A percentile compares a stretch with the other conserved stretches of the same genome.
These are phyloP conservation scores for Epinotia ramella DNA, from an alignment of 2,888 invertebrate species.

Conservation along the genomic window DNA sequence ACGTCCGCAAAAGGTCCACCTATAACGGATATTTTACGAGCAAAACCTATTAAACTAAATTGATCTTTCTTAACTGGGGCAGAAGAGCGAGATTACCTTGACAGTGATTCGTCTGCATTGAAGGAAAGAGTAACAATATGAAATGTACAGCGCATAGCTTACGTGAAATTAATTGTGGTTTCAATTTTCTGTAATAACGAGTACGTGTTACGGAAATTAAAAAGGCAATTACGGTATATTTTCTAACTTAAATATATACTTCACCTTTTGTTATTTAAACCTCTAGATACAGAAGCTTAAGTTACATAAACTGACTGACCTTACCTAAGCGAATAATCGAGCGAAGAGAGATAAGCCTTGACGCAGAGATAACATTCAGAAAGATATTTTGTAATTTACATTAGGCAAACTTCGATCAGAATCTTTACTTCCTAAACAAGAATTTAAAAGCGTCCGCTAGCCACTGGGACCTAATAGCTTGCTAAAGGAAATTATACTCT, in stretches of 20 bases:
- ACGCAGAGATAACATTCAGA: slow-evolving; percentile 11
- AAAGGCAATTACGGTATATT: slow-evolving; percentile 18
- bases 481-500: slow-evolving; percentile 36
- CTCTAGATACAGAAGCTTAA: not conserved
- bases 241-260: slow-evolving; percentile 4
- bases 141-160: slow-evolving; percentile 75
- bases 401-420: slow-evolving; percentile 65
- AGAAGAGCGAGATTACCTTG: slow-evolving; percentile 64
- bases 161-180: slow-evolving; percentile 69
- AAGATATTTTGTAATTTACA: slow-evolving; percentile 4
- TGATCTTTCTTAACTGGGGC: slow-evolving; percentile 55
- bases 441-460: slow-evolving; percentile 7
- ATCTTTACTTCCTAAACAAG: slow-evolving; percentile 31
- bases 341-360: slow-evolving; percentile 3
- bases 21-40: slow-evolving; percentile 48
- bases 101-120: slow-evolving; percentile 56
- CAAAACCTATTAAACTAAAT: slow-evolving; percentile 54
- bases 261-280: not conserved
- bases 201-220: slow-evolving; percentile 31
- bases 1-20: slow-evolving; percentile 55
- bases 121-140: slow-evolving; percentile 69
- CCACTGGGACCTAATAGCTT: slow-evolving; percentile 13
- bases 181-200: slow-evolving; percentile 28
- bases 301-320: not conserved
- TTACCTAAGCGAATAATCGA: not conserved